phyloP scores from a whole-genome alignment of 2,888 invertebrate species.

The Cheilosia variabilis region DNA sequence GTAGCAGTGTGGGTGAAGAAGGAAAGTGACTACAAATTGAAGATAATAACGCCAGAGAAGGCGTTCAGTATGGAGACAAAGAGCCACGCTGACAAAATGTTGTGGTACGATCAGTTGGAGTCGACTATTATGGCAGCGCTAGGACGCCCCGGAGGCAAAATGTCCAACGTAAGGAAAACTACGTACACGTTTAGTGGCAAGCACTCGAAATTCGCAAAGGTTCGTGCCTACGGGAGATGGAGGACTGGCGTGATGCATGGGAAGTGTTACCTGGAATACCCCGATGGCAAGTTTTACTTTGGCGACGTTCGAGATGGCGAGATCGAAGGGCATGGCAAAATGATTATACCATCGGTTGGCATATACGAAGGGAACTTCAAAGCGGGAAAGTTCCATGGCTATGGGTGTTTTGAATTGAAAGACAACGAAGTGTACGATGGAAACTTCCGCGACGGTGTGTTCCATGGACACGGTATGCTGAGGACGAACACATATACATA shows the following conservation, averaged over 20 bases:
- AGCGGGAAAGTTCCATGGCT: slow-evolving; percentile 92
- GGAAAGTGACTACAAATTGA: slow-evolving; percentile 88
- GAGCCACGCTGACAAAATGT: slow-evolving; percentile 88
- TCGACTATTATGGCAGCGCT: slow-evolving; percentile 88
- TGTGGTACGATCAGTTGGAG: slow-evolving; percentile 92
- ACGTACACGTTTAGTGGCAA: slow-evolving; percentile 89
- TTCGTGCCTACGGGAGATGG: slow-evolving; percentile 93
- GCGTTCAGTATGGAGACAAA: slow-evolving; percentile 87
- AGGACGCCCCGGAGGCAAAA: slow-evolving; percentile 86
- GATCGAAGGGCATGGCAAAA: slow-evolving; percentile 83
- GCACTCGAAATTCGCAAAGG: slow-evolving; percentile 89
- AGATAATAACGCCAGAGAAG: slow-evolving; percentile 92
- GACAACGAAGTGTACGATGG: slow-evolving; percentile 94
- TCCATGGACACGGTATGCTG: slow-evolving; percentile 93
- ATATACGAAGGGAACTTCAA: slow-evolving; percentile 88
- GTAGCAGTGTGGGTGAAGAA: slow-evolving; percentile 92
- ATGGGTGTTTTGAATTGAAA: slow-evolving; percentile 87
- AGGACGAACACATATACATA: slow-evolving; percentile 93
- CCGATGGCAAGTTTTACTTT: slow-evolving; percentile 91
- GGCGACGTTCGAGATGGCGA: slow-evolving; percentile 89
- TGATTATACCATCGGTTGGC: slow-evolving; percentile 84
- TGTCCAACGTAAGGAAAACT: slow-evolving; percentile 88
- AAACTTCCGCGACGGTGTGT: slow-evolving; percentile 92
- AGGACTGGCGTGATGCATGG: slow-evolving; percentile 92
- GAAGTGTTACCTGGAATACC: slow-evolving; percentile 91